Percentiles rank a stretch among this genome's conserved stretches.
These are phyloP conservation scores for Ganaspis sp. DNA, from an alignment of 1,140 invertebrate species.

Conservation along the genomic window DNA sequence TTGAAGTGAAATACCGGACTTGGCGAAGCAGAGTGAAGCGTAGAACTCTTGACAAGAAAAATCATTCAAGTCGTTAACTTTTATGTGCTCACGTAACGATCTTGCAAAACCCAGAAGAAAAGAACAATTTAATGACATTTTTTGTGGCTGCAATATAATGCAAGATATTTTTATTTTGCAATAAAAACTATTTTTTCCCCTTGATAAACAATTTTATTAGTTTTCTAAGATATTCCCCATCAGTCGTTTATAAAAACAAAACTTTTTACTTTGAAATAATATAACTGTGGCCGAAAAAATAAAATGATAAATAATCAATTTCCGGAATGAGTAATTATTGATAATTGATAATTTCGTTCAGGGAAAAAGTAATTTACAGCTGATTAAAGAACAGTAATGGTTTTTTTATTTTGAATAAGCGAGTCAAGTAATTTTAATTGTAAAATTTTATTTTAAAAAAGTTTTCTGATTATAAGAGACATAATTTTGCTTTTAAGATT, in stretches of 20 bases:
- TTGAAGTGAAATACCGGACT: slow-evolving; percentile 24
- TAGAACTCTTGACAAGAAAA: slow-evolving; percentile 18
- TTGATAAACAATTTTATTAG: not conserved
- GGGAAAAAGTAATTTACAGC: not conserved
- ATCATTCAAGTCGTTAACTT: slow-evolving; percentile 30
- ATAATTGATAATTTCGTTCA: not conserved
- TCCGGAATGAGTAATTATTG: not conserved
- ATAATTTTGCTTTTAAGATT: slow-evolving; percentile 2
- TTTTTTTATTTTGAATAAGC: too few species aligned
- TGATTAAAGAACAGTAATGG: too few species aligned
- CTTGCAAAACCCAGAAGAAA: slow-evolving; percentile 26
- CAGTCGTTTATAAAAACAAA: too few species aligned
- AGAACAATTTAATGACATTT: slow-evolving; percentile 30
- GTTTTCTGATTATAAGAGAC: not conserved
- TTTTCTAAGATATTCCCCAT: not conserved
- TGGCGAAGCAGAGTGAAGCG: slow-evolving; percentile 9
- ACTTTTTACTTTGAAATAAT: not conserved
- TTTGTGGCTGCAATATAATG: slow-evolving; percentile 14
- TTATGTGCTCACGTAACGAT: slow-evolving; percentile 30
- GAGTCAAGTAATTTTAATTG: too few species aligned
- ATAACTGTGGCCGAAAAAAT: too few species aligned
- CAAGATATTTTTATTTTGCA: slow-evolving; percentile 15
- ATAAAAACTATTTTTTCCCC: not conserved
- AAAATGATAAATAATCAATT: too few species aligned
- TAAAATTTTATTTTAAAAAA: too few species aligned